Percentiles rank a stretch among this genome's conserved stretches.
phyloP scores from a whole-genome alignment of 2,888 invertebrate species.

The Periphyllus acericola region DNA sequence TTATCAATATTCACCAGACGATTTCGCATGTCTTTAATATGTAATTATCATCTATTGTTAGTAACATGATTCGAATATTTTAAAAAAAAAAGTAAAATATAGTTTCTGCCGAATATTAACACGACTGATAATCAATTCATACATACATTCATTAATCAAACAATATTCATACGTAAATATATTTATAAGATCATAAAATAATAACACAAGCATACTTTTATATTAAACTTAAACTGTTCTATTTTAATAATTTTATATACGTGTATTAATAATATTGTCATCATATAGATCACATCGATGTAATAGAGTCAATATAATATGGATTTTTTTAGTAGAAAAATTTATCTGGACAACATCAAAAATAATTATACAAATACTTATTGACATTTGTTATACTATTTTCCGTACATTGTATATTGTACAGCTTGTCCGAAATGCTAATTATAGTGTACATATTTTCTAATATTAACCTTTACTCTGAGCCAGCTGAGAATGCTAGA shows the following conservation, averaged over 20 bases:
- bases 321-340: not conserved
- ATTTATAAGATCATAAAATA: not conserved
- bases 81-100: not conserved
- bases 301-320: conserved; percentile 1
- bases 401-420: conserved; percentile 20
- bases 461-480: conserved; percentile 44
- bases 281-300: too few relatives aligned
- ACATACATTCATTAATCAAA: too few relatives aligned
- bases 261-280: not conserved
- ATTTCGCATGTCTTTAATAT: not conserved
- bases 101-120: not conserved
- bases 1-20: not conserved
- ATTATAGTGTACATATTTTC: conserved; percentile 40
- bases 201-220: not conserved
- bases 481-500: conserved; percentile 26
- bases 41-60: not conserved
- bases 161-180: not conserved
- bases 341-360: not conserved
- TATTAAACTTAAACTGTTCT: not conserved
- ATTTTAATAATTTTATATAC: not conserved
- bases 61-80: not conserved
- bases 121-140: too few relatives aligned
- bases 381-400: conserved; percentile 30
- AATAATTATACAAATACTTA: conserved; percentile 14
- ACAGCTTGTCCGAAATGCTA: conserved; percentile 41